Evolutionary conservation across 30 jellyfish, hydroid and myxozoan genomes (phyloP), one percentile per base, ranked within the genome.

Genomic region (Nemopilema nomurai): DNA sequence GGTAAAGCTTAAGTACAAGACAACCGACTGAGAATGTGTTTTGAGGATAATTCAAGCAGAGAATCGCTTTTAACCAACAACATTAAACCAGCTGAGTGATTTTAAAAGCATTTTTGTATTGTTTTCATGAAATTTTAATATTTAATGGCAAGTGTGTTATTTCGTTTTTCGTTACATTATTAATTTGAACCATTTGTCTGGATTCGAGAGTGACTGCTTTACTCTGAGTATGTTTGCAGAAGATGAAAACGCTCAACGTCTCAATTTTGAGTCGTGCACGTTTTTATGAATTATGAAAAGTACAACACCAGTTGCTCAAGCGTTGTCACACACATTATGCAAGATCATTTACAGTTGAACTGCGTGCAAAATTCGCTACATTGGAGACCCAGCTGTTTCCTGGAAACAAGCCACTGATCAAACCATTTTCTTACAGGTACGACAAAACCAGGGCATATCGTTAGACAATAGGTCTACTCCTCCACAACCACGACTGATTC

Each of bases 401-500:
- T 22, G 4, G 32, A 3, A 19, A 70, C 6, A 22, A 18, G 69
- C 13, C 13, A 3, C 57, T 41, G 57, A 41, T 3, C 57, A 41
- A n/a, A 67, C 80, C 9, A 49, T 49, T 18, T 0, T 69, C 50
- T 72, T 76, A 4, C 72, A 94, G 99, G 90, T 94, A 29, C 70
- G 94, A 29, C 87, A 72, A 49, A 94, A 94, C 76, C 99, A 87
- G 71, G 97, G 99, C 67, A 86, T 94, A 8, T 79, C 96, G 16
- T 18, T 87, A 71, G 99, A 94, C 74, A 94, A 94, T 69, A 77
- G 91, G 51, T 67, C 90, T 28, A 94, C 97, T 22, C 99, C 99
- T 25, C 88, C 95, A 30, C 96, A 87, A 16, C 99, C 99, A 26
- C 79, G 79, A 23, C 82, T 94, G 69, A 84, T 90, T 26, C 99